These are phyloP conservation scores for Tachina lurida DNA, from an alignment of 2,888 invertebrate genomes.

Conservation along the genomic window DNA sequence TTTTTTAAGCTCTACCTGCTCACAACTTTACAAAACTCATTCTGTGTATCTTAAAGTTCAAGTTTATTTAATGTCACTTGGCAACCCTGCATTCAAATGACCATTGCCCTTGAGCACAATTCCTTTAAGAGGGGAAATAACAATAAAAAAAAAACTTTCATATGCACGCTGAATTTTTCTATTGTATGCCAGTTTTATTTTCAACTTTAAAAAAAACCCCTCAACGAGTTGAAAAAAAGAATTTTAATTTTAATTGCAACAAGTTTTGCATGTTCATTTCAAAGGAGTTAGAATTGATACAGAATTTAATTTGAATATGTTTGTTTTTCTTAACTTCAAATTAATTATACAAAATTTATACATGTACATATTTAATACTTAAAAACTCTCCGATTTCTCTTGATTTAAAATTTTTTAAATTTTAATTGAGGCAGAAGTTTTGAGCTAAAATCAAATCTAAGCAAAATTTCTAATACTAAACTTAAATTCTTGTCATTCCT, in stretches of 20 bases:
- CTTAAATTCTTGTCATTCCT: no score
- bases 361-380: no score
- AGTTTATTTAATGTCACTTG: not conserved
- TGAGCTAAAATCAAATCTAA: no score
- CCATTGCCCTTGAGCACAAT: conserved; percentile 20
- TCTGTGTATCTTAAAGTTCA: not conserved
- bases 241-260: not conserved
- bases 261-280: not conserved
- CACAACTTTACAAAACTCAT: no score
- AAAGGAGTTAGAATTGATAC: not conserved
- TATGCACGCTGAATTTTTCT: not conserved
- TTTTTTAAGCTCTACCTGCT: no score
- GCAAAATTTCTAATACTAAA: no score
- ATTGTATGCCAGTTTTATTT: not conserved
- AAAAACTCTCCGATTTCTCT: no score
- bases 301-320: no score
- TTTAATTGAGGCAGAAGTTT: no score
- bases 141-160: not conserved
- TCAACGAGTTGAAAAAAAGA: not conserved
- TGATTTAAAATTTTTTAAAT: no score
- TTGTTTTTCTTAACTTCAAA: no score
- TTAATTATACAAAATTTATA: no score
- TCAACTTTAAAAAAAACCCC: not conserved
- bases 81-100: conserved; percentile 14
- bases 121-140: conserved; percentile 2